Evolutionary conservation across 2,113 vertebrate species (phyloP).

Genomic region (Thunnus thynnus): DNA sequence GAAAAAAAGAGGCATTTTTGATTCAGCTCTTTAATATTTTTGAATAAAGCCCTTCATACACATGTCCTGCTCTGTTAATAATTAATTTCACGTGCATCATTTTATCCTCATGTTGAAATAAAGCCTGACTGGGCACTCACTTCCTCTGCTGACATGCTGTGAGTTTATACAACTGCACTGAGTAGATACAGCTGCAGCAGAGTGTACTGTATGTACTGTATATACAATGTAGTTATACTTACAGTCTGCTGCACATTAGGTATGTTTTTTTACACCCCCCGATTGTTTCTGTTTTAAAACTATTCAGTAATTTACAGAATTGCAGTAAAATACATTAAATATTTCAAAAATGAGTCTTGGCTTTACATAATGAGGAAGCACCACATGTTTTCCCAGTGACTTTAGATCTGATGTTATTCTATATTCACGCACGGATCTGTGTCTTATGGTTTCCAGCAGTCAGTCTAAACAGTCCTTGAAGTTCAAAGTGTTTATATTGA

Average conservation of each 20-base stretch:
- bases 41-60: too few species aligned
- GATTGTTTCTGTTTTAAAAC: not conserved
- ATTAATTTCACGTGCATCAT: too few species aligned
- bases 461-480: too few species aligned
- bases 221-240: not conserved
- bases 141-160: slow-evolving; percentile 10
- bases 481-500: too few species aligned
- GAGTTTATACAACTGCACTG: not conserved
- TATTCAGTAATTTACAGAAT: not conserved
- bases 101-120: too few species aligned
- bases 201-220: too few species aligned
- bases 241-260: not conserved
- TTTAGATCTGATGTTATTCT: not conserved
- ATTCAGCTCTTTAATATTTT: too few species aligned
- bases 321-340: too few species aligned
- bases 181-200: slow-evolving; percentile 7
- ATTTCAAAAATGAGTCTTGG: not conserved
- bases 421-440: not conserved
- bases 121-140: not conserved
- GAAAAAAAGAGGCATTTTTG: too few species aligned
- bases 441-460: not conserved
- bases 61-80: too few species aligned
- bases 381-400: not conserved
- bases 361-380: not conserved
- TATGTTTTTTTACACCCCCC: not conserved